Evolutionary conservation across 1,140 invertebrate genomes (phyloP).

Genomic region (Limonius californicus): DNA sequence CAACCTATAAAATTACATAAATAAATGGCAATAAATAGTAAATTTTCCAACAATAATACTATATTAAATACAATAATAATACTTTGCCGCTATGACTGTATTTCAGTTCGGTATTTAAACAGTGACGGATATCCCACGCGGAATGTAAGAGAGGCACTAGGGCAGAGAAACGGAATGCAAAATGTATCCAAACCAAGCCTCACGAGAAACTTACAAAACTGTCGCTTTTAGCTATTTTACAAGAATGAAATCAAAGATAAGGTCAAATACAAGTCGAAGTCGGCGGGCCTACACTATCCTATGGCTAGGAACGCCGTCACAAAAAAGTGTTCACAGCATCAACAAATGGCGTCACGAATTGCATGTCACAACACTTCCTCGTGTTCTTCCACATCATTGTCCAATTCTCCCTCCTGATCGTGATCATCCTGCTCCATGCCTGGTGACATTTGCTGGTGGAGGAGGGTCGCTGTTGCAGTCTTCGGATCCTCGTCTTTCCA

Average conservation of each 20-base stretch:
- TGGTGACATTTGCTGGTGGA: slow-evolving; percentile 47
- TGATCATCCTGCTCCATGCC: slow-evolving; percentile 49
- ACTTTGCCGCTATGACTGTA: background rate
- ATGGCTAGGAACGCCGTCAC: slow-evolving; percentile 35
- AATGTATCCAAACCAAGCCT: no score
- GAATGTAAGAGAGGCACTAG: slow-evolving; percentile 7
- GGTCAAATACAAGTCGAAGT: slow-evolving; percentile 15
- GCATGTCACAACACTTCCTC: slow-evolving; percentile 54
- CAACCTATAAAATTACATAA: no score
- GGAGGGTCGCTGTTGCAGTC: slow-evolving; percentile 33
- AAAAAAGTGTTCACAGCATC: slow-evolving; percentile 45
- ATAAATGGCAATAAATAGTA: no score
- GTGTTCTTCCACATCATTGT: slow-evolving; percentile 45
- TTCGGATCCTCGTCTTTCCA: slow-evolving; percentile 91
- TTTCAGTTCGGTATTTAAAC: background rate
- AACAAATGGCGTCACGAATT: slow-evolving; percentile 47
- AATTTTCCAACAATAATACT: no score
- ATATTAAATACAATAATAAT: no score
- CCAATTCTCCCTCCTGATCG: slow-evolving; percentile 48
- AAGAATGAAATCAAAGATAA: background rate
- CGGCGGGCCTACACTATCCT: slow-evolving; percentile 38
- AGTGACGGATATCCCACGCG: background rate
- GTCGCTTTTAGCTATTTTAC: no score
- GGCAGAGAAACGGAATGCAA: slow-evolving; percentile 1
- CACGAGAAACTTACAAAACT: no score